These are phyloP conservation scores for Standfussiana lucernea DNA, from an alignment of 2,888 invertebrate genomes.

Conservation along the genomic window DNA sequence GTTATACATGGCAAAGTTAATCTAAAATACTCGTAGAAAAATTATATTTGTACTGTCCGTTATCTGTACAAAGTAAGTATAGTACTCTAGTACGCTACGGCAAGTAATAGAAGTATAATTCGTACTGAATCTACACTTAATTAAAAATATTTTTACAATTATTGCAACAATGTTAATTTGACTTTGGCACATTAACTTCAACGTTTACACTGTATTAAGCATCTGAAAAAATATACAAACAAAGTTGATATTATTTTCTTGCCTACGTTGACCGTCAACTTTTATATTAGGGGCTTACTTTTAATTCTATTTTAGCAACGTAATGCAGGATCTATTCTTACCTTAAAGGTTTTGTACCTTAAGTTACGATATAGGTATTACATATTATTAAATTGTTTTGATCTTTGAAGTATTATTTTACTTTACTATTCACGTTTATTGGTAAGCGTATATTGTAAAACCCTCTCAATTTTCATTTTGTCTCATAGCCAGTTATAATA, in stretches of 20 bases:
- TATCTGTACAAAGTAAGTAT: constrained; percentile 32
- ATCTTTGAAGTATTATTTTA: constrained; percentile 23
- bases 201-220: constrained; percentile 66
- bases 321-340: constrained; percentile 30
- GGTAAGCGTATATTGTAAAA: constrained; percentile 47
- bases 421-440: constrained; percentile 6
- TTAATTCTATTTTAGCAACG: constrained; percentile 30
- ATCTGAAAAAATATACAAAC: constrained; percentile 50
- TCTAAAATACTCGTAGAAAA: constrained; percentile 46
- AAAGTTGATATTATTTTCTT: constrained; percentile 40
- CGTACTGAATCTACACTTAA: constrained; percentile 64
- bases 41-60: constrained; percentile 54
- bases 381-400: constrained; percentile 33
- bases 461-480: constrained; percentile 65
- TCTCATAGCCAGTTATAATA: constrained; percentile 79
- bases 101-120: constrained; percentile 66
- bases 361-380: constrained; percentile 29
- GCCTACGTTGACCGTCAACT: constrained; percentile 36
- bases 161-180: constrained; percentile 81
- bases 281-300: constrained; percentile 32
- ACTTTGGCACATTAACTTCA: constrained; percentile 85
- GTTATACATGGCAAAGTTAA: constrained; percentile 52
- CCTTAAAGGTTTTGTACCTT: constrained; percentile 42
- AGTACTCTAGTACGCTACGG: constrained; percentile 56
- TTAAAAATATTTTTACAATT: constrained; percentile 70